Percentiles rank a stretch among this genome's conserved stretches.
phyloP scores from a whole-genome alignment of 2,888 invertebrate genomes.

The Metalampra italica region DNA sequence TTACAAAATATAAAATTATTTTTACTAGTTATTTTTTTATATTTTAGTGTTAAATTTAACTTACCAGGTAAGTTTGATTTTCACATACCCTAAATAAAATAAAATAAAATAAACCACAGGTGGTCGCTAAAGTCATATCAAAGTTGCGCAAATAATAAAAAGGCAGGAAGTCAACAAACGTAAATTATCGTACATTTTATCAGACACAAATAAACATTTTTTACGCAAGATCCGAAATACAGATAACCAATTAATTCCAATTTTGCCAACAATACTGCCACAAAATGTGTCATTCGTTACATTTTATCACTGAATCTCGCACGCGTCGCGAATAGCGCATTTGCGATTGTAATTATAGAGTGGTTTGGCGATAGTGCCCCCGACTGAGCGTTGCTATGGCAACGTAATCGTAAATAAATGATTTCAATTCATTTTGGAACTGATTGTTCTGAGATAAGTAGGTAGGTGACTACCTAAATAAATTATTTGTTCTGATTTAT shows the following conservation, averaged over 20 bases:
- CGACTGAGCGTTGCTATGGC: slow-evolving; percentile 9
- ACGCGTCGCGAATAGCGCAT: slow-evolving; percentile 18
- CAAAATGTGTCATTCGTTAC: neutral
- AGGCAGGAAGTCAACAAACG: neutral
- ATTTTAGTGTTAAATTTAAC: too few relatives aligned
- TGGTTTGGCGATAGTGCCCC: slow-evolving; percentile 18
- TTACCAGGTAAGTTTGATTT: too few relatives aligned
- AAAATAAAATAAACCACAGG: too few relatives aligned
- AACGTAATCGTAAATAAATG: slow-evolving; percentile 8
- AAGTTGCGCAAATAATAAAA: too few relatives aligned
- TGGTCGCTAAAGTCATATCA: too few relatives aligned
- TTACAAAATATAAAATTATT: too few relatives aligned
- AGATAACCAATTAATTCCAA: neutral
- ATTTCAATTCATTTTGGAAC: neutral
- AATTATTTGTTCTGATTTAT: too few relatives aligned
- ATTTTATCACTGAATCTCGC: slow-evolving; percentile 21
- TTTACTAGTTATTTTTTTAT: too few relatives aligned
- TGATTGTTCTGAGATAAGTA: too few relatives aligned
- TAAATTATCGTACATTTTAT: neutral
- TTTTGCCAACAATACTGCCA: neutral
- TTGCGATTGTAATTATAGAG: slow-evolving; percentile 14
- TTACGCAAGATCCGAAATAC: neutral
- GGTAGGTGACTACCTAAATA: too few relatives aligned
- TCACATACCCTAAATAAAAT: too few relatives aligned
- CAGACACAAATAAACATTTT: neutral